Base-by-base conservation (phyloP, 37 sponge, comb jelly and placozoan species). In the Eunapius fragilis region DNA sequence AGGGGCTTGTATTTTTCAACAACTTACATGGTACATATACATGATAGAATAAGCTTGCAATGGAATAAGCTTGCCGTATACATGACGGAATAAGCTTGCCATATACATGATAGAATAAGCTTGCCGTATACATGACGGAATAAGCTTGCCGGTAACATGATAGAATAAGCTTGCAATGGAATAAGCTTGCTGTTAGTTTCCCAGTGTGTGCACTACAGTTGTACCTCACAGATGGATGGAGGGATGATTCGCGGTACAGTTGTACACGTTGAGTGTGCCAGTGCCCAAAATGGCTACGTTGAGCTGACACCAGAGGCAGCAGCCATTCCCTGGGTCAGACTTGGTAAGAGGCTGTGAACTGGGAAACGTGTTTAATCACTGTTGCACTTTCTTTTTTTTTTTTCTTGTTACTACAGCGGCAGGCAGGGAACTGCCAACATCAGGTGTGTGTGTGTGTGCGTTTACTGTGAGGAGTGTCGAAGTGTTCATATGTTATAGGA, bases 251-350 rank as follows among this genome's bases (percentile, higher is more conserved):
- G 70, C 26, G 94, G 91, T 23, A 75, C 68, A 47, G 94, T 87
- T 25, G 74, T 93, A 25, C 47, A 22, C 27, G 91, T 93, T 30
- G 80, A 74, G 24, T 67, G 41, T 17, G 94, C 94, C 27, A 86
- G 82, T 71, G 69, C 69, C 0, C 85, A 87, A 83, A 93, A 93
- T 80, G 91, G 91, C 50, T 93, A 84, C 73, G 91, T 93, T 26
- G 94, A 93, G 74, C 81, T 93, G 24, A 68, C 94, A 26, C 80
- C 87, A 31, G 94, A 93, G 73, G 87, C 91, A 75, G 94, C 85
- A 41, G 72, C 27, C 28, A 70, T 86, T 24, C 91, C 94, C 0
- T 93, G 94, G 94, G 87, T 83, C 28, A 79, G 71, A 72, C 83
- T 89, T 74, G 92, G 92, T 87, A 72, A 67, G 74, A 7, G 1